A percentile compares a stretch with the other conserved stretches of the same genome.
phyloP scores from a whole-genome alignment of 2,113 vertebrate genomes.

The Crotalus tigris region DNA sequence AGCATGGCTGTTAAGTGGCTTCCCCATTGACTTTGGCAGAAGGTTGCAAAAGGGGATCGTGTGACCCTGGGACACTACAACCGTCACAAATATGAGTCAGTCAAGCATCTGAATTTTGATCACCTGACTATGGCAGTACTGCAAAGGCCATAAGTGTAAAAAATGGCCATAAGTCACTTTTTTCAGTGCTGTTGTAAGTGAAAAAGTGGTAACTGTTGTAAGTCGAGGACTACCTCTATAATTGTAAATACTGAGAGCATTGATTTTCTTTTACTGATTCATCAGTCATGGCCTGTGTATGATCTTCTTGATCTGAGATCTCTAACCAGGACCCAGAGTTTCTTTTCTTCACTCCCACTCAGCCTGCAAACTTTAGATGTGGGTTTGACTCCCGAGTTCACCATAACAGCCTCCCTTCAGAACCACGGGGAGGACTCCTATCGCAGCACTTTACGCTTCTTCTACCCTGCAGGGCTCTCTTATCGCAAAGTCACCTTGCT shows the following conservation, averaged over 20 bases:
- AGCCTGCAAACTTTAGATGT: conserved; percentile 62
- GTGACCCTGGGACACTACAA: too few relatives aligned
- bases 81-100: too few relatives aligned
- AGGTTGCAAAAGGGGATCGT: too few relatives aligned
- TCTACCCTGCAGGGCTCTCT: conserved; percentile 73
- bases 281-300: neutral
- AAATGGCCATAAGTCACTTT: neutral
- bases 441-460: conserved; percentile 65
- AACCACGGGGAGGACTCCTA: conserved; percentile 79
- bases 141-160: neutral
- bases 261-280: neutral
- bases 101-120: neutral
- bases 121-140: neutral
- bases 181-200: neutral
- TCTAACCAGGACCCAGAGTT: neutral
- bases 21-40: too few relatives aligned
- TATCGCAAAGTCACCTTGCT: conserved; percentile 61
- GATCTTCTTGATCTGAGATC: neutral
- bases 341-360: neutral
- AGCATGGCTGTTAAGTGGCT: too few relatives aligned
- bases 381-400: conserved; percentile 73
- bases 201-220: neutral
- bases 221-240: neutral
- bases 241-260: neutral
- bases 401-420: conserved; percentile 62